These are phyloP conservation scores for Parelbella ahira DNA, from an alignment of 2,888 invertebrate species.

Conservation along the genomic window DNA sequence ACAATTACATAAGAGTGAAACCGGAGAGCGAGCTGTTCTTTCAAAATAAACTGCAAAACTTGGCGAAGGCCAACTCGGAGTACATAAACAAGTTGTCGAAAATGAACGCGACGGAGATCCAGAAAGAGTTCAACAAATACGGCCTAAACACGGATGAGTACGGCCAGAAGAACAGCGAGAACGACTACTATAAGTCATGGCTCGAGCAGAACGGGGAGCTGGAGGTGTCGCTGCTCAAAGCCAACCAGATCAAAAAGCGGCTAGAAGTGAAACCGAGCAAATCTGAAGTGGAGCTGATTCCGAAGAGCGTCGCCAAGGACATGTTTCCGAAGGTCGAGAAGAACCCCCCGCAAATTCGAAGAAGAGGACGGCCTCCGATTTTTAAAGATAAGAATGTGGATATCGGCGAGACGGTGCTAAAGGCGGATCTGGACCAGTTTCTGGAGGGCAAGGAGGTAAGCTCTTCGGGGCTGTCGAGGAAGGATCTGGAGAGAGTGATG, in stretches of 20 bases:
- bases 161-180: slow-evolving; percentile 49
- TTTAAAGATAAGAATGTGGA: slow-evolving; percentile 70
- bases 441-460: slow-evolving; percentile 73
- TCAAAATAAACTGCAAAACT: slow-evolving; percentile 59
- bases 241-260: slow-evolving; percentile 56
- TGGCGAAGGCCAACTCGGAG: slow-evolving; percentile 62
- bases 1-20: slow-evolving; percentile 59
- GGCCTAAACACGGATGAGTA: slow-evolving; percentile 57
- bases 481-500: slow-evolving; percentile 73
- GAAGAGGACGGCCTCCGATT: slow-evolving; percentile 65
- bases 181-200: slow-evolving; percentile 74
- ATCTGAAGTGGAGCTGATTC: slow-evolving; percentile 69
- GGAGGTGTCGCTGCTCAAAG: slow-evolving; percentile 68
- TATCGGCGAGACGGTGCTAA: slow-evolving; percentile 67
- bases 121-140: slow-evolving; percentile 66
- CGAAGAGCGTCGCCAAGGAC: slow-evolving; percentile 48
- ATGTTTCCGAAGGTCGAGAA: slow-evolving; percentile 56
- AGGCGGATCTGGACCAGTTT: slow-evolving; percentile 74
- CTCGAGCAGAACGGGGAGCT: slow-evolving; percentile 72
- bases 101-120: slow-evolving; percentile 64
- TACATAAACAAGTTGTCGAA: slow-evolving; percentile 60
- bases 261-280: slow-evolving; percentile 43
- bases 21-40: slow-evolving; percentile 71
- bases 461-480: slow-evolving; percentile 70
- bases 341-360: slow-evolving; percentile 41